Base-by-base conservation (phyloP, 2,888 invertebrate genomes). In the Empis stercorea region DNA sequence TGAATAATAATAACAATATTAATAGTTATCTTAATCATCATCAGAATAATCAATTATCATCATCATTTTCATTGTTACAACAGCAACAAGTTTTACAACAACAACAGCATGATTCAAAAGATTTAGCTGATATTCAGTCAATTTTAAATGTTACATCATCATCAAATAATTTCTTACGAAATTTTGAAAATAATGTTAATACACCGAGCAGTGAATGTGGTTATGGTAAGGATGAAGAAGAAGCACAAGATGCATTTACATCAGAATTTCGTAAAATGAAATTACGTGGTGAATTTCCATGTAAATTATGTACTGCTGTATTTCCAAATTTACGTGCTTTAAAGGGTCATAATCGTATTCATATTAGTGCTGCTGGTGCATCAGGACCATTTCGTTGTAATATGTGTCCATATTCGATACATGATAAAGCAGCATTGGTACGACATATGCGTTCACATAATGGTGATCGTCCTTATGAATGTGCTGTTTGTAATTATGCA, bases 361-460 rank as follows among this genome's bases (percentile, higher is more conserved):
- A 93, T 65, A 74, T 91, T 54, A 83, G 81, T 49, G 81, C 84
- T 0, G 83, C 80, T 2, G 80, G 79, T 0, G 76, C 81, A 0
- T 76, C 81, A 0, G 84, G 85, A 1, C 88, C 89, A 1, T 94
- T 91, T 66, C 81, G 86, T 45, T 95, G 95, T 72, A 91, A 92
- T 64, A 87, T 93, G 81, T 95, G 95, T 56, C 82, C 86, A 1
- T 93, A 89, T 67, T 81, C 84, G 2, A 76, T 86, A 36, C 64
- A 67, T 50, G 95, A 95, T 63, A 94, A 94, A 67, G 87, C 89
- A 16, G 91, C 93, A 3, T 71, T 96, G 44, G 84, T 89, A 10
- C 80, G 93, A 16, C 95, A 95, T 61, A 84, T 95, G 79, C 76
- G 94, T 39, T 89, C 89, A 1, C 95, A 95, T 70, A 95, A 93